phyloP scores from a whole-genome alignment of 2,888 invertebrate genomes.

The Cotesia congregata region DNA sequence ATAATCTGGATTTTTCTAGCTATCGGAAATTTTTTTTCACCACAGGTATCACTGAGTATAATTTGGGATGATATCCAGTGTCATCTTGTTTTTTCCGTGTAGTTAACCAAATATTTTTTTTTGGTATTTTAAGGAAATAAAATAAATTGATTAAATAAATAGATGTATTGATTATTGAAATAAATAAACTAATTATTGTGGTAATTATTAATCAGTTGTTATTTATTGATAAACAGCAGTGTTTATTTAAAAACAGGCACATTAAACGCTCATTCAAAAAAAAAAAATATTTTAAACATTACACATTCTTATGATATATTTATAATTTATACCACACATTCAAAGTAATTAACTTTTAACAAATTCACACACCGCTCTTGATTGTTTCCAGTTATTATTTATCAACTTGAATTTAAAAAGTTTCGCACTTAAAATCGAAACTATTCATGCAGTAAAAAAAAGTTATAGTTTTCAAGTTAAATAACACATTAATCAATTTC shows the following conservation, averaged over 20 bases:
- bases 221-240: slow-evolving; percentile 60
- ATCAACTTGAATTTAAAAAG: slow-evolving; percentile 44
- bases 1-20: too few relatives aligned
- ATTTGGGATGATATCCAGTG: too few relatives aligned
- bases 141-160: not conserved
- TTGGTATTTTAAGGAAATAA: not conserved
- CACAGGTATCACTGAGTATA: too few relatives aligned
- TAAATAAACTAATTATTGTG: slow-evolving; percentile 20
- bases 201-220: slow-evolving; percentile 29
- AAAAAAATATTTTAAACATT: slow-evolving; percentile 44
- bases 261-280: slow-evolving; percentile 42
- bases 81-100: too few relatives aligned
- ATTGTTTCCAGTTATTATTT: not conserved
- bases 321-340: slow-evolving; percentile 29
- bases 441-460: slow-evolving; percentile 26
- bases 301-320: slow-evolving; percentile 45
- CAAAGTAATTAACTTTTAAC: slow-evolving; percentile 39
- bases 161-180: not conserved
- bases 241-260: slow-evolving; percentile 41
- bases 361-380: slow-evolving; percentile 49
- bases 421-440: slow-evolving; percentile 1
- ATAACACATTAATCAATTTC: slow-evolving; percentile 62
- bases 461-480: slow-evolving; percentile 42
- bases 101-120: too few relatives aligned
- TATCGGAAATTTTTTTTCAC: too few relatives aligned